Conservation (phyloP, 1,140 invertebrate genomes). For the Dufourea novaeangliae region DNA sequence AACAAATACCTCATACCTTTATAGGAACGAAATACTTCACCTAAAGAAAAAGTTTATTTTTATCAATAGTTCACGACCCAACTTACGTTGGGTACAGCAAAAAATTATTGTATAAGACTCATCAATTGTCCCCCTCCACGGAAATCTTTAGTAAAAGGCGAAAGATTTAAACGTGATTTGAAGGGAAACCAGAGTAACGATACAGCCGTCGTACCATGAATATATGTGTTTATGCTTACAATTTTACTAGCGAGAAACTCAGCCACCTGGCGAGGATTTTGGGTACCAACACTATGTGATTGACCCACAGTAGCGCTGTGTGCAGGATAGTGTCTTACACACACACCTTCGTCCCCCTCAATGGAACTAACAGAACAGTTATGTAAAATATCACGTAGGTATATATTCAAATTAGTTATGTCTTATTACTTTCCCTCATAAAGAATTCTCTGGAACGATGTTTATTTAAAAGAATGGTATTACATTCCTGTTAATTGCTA, state of each 20-base stretch:
- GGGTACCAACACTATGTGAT: not conserved
- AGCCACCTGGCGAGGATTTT: not conserved
- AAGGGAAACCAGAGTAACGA: slow-evolving; percentile 63
- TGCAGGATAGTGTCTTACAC: too few relatives aligned
- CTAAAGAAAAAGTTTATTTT: slow-evolving; percentile 59
- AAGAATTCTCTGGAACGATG: too few relatives aligned
- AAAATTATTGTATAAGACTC: slow-evolving; percentile 57
- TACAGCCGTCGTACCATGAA: not conserved
- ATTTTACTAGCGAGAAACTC: not conserved
- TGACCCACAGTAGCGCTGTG: not conserved
- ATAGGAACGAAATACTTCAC: too few relatives aligned
- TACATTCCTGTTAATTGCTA: too few relatives aligned
- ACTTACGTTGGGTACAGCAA: slow-evolving; percentile 28
- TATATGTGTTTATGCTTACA: not conserved
- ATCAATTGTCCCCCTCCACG: slow-evolving; percentile 65
- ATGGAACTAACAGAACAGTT: too few relatives aligned
- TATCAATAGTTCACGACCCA: slow-evolving; percentile 34
- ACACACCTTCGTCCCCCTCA: too few relatives aligned
- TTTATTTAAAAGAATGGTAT: too few relatives aligned
- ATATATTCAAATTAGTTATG: too few relatives aligned
- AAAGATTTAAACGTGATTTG: slow-evolving; percentile 65
- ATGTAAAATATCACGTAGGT: too few relatives aligned
- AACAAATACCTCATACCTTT: too few relatives aligned
- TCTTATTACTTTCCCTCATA: too few relatives aligned
- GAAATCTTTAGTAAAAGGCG: slow-evolving; percentile 71